Evolutionary conservation across 2,113 vertebrate genomes (phyloP), one percentile per base, ranked within the genome.

Genomic region (Lynx canadensis): DNA sequence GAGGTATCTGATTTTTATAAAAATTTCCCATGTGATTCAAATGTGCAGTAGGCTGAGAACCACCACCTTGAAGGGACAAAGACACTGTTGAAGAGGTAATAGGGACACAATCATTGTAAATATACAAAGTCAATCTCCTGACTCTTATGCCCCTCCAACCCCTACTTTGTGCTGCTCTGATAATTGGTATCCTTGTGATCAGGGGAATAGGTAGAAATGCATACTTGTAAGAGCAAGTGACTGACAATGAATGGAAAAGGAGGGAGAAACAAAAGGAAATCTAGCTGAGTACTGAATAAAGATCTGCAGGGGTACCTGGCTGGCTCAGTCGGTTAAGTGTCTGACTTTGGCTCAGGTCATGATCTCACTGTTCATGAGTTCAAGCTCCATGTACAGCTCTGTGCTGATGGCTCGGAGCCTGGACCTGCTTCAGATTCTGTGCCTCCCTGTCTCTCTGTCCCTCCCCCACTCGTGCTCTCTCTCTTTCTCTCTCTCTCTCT

Each of bases 81-180:
- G 76, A 82, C 52, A 81, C 23, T 74, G 52, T 65, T 87, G 31
- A 92, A 68, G 25, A 91, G 2, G 21, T 80, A 27, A 50, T 29
- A 89, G 38, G 41, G 57, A 74, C 45, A 91, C n/a, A 84, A 79
- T 29, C 73, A 86, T 81, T 66, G 81, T 74, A 96, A 87, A 96
- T 71, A 87, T 38, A 82, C 23, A 76, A 12, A 60, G 45, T 18
- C 74, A 76, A 25, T 52, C 66, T 94, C 36, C 14, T 82, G 55
- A 12, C 31, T 48, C 66, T 82, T 57, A 36, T 66, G 68, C 36
- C 23, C 55, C 7, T 71, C 48, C 82, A 69, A 57, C 19, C 18
- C 23, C 57, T 57, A 11, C 33, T 52, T 87, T 85, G 65, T 90
- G 63, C 63, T 85, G 15, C 45, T 92, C 33, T 94, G 57, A n/a